These are phyloP conservation scores for Scaptodrosophila latifasciaeformis DNA, from an alignment of 2,888 invertebrate species.

Conservation along the genomic window DNA sequence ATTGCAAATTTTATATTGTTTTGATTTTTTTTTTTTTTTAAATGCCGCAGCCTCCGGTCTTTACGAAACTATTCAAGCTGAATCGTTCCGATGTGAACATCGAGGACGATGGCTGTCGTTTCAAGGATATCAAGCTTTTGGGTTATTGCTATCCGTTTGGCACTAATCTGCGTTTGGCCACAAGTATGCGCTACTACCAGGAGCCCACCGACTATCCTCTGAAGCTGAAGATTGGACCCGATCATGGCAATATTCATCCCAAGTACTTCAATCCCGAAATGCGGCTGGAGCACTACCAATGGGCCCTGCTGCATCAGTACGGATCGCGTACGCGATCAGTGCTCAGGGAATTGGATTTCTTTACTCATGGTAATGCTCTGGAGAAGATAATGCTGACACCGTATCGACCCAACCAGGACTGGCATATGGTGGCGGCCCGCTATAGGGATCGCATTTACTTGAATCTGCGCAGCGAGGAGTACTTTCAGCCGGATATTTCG, in stretches of 20 bases:
- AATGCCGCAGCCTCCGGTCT: no score
- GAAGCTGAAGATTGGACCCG: neutral
- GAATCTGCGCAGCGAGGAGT: neutral
- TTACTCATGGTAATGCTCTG: neutral
- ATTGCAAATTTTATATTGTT: no score
- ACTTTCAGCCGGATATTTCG: neutral
- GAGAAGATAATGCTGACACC: neutral
- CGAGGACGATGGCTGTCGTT: neutral
- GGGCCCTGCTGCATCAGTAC: neutral
- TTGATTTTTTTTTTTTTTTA: no score
- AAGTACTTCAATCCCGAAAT: neutral
- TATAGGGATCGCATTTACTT: neutral
- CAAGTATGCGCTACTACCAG: neutral
- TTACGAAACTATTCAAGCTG: neutral
- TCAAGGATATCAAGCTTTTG: neutral
- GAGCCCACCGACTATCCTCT: neutral
- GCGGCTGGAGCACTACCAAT: neutral
- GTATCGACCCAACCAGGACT: neutral
- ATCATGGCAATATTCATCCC: neutral
- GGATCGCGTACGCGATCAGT: neutral
- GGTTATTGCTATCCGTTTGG: neutral
- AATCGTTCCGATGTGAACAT: neutral
- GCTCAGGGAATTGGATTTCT: neutral
- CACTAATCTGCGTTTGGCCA: neutral
- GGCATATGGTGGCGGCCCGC: neutral